Evolutionary conservation across 92 coral and sea anemone genomes (phyloP), one percentile per base, ranked within the genome.

Genomic region (Porites evermanni): DNA sequence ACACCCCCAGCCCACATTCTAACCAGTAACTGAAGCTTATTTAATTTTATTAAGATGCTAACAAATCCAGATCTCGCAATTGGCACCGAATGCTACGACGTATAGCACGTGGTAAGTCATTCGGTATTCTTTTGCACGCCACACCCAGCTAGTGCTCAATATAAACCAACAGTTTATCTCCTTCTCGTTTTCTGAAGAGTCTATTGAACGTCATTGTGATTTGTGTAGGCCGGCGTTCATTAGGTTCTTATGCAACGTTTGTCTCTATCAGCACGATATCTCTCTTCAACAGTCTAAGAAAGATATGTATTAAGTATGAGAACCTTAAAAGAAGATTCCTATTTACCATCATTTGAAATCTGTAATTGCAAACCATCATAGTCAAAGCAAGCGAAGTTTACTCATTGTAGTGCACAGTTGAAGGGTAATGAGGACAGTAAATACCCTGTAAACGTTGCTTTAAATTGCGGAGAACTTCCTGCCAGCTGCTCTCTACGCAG

Each of bases 81-180:
- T 89, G 98, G 98, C 80, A 93, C 98, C 86, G 98, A 95, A 78
- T 95, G 96, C 93, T 94, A 89, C 96, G 98, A 95, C 94, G 98
- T 95, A 86, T 95, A 90, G 86, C 94, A 81, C 85, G 89, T 74
- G 82, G 92, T 88, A 88, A 88, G 91, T 88, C 87, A 78, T 79
- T 86, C 90, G 84, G 84, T 85, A 29, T 83, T 83, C 87, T 83
- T 83, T 72, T 83, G 87, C 87, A 83, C 73, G 3, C 80, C 65
- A 73, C 80, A 23, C 12, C n/a, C 87, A 47, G 60, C 79, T 83
- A 23, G 20, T 72, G 87, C 79, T 50, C 16, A 51, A 52, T 67
- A 67, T 74, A 53, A 74, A 74, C 24, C 12, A 19, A 53, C 53
- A 52, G 38, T 53, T 24, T 19, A 38, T 9, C 21, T 52, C 64